Evolutionary conservation across 2,113 vertebrate genomes (phyloP).

Genomic region (Larimichthys crocea): DNA sequence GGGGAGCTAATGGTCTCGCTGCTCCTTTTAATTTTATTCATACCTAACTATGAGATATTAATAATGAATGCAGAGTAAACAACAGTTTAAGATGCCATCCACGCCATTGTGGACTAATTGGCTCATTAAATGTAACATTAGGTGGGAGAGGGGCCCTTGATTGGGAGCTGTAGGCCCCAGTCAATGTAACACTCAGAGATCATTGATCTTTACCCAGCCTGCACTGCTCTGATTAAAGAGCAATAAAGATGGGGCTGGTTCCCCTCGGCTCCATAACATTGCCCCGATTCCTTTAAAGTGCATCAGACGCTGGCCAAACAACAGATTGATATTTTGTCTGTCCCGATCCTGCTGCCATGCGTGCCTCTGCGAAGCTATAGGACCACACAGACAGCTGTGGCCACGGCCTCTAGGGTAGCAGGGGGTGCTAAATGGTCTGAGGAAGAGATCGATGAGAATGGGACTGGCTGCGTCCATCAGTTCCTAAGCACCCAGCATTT

Average conservation of each 20-base stretch:
- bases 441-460: constrained; percentile 73
- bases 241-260: constrained; percentile 79
- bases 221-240: constrained; percentile 85
- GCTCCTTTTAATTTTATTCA: constrained; percentile 89
- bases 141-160: constrained; percentile 84
- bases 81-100: constrained; percentile 87
- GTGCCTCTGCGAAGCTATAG: constrained; percentile 35
- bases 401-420: constrained; percentile 61
- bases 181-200: constrained; percentile 83
- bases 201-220: constrained; percentile 85
- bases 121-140: constrained; percentile 88
- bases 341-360: constrained; percentile 56
- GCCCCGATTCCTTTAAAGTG: constrained; percentile 68
- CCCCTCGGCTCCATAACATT: constrained; percentile 70
- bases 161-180: constrained; percentile 82
- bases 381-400: constrained; percentile 69
- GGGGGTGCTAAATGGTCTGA: constrained; percentile 78
- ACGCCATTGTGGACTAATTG: constrained; percentile 87
- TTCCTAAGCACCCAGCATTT: constrained; percentile 68
- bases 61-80: constrained; percentile 89
- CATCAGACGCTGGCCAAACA: constrained; percentile 65
- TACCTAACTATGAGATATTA: constrained; percentile 88
- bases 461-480: constrained; percentile 69
- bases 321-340: constrained; percentile 68
- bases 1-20: constrained; percentile 86